Conservation (phyloP, 2,888 invertebrate genomes). For the Dione vanillae region DNA sequence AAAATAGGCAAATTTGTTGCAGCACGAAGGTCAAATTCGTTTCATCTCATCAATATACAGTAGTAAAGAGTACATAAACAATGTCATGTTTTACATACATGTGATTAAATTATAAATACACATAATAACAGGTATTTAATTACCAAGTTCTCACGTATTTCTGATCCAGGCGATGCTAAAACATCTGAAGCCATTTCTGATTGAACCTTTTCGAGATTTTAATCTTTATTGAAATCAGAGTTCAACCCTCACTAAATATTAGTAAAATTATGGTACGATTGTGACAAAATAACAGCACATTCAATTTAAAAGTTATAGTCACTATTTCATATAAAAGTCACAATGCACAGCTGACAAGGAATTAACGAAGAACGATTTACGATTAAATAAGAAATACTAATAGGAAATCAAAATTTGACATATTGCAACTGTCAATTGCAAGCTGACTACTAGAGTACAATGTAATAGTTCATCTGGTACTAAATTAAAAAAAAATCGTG, state of each 20-base stretch:
- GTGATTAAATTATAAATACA: background rate
- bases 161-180: conserved; percentile 59
- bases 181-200: conserved; percentile 68
- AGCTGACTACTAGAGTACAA: background rate
- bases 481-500: no score
- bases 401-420: conserved; percentile 32
- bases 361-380: conserved; percentile 22
- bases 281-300: background rate
- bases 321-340: conserved; percentile 17
- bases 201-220: conserved; percentile 4
- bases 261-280: background rate
- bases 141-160: conserved; percentile 80
- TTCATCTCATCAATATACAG: conserved; percentile 6
- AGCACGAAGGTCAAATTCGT: conserved; percentile 47
- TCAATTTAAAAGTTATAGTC: background rate
- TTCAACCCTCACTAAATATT: background rate
- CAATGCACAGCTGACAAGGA: conserved; percentile 11
- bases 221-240: background rate
- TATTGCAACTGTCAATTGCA: conserved; percentile 1
- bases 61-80: background rate
- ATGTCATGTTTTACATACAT: background rate
- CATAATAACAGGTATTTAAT: conserved; percentile 45
- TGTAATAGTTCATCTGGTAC: background rate
- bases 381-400: conserved; percentile 6
- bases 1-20: conserved; percentile 5